Evolutionary conservation across 1,140 invertebrate genomes (phyloP).

Genomic region (Acromyrmex charruanus): DNA sequence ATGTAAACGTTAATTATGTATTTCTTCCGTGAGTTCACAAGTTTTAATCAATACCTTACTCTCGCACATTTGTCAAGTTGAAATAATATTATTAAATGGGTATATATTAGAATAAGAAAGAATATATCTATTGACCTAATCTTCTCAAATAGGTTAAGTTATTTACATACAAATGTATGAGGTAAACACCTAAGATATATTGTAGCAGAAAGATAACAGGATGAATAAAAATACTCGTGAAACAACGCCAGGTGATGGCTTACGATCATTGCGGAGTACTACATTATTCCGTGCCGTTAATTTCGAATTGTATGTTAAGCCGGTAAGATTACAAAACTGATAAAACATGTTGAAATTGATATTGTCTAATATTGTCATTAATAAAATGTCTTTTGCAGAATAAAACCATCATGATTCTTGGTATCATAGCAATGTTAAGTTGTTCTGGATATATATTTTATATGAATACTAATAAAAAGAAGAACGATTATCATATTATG

Average conservation of each 20-base stretch:
- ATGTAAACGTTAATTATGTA: neutral
- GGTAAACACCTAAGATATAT: neutral
- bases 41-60: neutral
- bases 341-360: slow-evolving; percentile 7
- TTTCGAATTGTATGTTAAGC: slow-evolving; percentile 94
- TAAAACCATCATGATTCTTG: slow-evolving; percentile 92
- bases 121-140: neutral
- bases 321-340: slow-evolving; percentile 87
- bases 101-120: too few species aligned
- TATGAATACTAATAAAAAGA: slow-evolving; percentile 92
- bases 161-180: neutral
- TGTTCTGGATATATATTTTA: slow-evolving; percentile 92
- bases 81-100: neutral
- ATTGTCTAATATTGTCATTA: neutral
- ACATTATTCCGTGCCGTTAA: slow-evolving; percentile 92
- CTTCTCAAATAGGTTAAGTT: neutral
- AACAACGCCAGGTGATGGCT: slow-evolving; percentile 90
- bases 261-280: slow-evolving; percentile 90
- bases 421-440: slow-evolving; percentile 89
- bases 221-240: slow-evolving; percentile 77
- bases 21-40: neutral
- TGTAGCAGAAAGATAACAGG: neutral
- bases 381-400: slow-evolving; percentile 88
- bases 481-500: slow-evolving; percentile 92
- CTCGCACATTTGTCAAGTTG: neutral